Evolutionary conservation across 2,888 invertebrate species (phyloP), one percentile per base, ranked within the genome.

Genomic region (Drosophila nigritarsus): DNA sequence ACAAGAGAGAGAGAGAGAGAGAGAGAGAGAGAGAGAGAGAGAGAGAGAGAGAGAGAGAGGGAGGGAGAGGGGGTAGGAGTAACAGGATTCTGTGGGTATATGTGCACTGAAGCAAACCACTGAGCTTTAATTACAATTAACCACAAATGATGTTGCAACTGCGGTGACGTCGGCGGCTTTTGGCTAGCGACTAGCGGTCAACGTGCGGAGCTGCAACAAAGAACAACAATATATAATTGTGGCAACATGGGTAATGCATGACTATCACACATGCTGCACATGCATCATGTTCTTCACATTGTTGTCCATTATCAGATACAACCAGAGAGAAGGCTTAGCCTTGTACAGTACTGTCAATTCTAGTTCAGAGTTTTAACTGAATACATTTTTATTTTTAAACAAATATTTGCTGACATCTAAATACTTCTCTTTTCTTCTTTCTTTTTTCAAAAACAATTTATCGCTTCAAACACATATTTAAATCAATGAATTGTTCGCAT

Each of bases 91-190:
- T 61, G 66, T 65, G 62, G 59, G 65, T 70, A 75, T 75, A 60
- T 84, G 73, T 79, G 69, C 81, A 50, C 62, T 73, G 74, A 69
- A 73, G 76, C 83, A 78, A 73, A 74, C 76, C 83, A 74, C 81
- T 76, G 86, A 81, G 79, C 82, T 87, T 85, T 87, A 87, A 83
- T 85, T 85, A 87, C 86, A 85, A 81, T 81, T 77, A 81, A 85
- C 83, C 86, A 48, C 83, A 87, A 85, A 83, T 85, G 81, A 87
- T 87, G 85, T 82, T 66, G 79, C 74, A 73, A 67, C 65, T 77
- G 82, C 62, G 84, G 77, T 65, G 66, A 70, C 53, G 72, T 59
- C 65, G 64, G 20, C 72, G 55, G 65, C 61, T 70, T 45, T 78
- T 71, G 55, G 59, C 48, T 51, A 62, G 77, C 45, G 45, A 15